A percentile compares a stretch with the other conserved stretches of the same genome.
These are phyloP conservation scores for Syrmaticus mikado DNA, from an alignment of 2,113 vertebrate genomes.

Conservation along the genomic window DNA sequence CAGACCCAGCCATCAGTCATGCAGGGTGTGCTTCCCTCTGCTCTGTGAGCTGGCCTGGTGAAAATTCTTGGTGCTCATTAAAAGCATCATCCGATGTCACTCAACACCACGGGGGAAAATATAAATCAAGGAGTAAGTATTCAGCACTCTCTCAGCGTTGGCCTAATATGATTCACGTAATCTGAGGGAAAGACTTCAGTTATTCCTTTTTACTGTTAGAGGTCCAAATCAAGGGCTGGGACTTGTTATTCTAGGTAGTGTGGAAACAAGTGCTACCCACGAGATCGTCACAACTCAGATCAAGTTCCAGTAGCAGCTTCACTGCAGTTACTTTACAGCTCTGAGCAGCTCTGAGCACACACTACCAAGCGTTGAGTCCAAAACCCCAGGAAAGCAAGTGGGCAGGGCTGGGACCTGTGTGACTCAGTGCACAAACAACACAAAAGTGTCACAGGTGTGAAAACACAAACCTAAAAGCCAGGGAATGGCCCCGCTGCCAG, in stretches of 20 bases:
- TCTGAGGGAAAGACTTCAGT: slow-evolving; percentile 45
- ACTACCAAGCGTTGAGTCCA: slow-evolving; percentile 18
- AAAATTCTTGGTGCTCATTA: slow-evolving; percentile 47
- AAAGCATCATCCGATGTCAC: slow-evolving; percentile 43
- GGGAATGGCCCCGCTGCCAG: not conserved
- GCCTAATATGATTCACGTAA: slow-evolving; percentile 13
- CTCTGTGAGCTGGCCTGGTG: slow-evolving; percentile 28
- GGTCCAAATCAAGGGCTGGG: slow-evolving; percentile 3
- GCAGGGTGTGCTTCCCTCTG: slow-evolving; percentile 18
- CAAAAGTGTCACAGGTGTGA: not conserved
- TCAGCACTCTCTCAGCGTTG: slow-evolving; percentile 63
- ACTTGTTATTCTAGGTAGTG: slow-evolving; percentile 39
- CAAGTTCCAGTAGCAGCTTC: slow-evolving; percentile 10
- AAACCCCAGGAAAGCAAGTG: not conserved
- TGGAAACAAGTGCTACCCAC: slow-evolving; percentile 27
- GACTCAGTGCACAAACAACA: slow-evolving; percentile 5
- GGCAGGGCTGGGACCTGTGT: not conserved
- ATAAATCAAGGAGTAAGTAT: slow-evolving; percentile 50
- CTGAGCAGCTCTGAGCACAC: not conserved
- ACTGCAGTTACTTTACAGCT: slow-evolving; percentile 24
- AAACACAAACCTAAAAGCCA: not conserved
- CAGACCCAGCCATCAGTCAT: slow-evolving; percentile 21
- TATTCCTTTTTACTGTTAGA: slow-evolving; percentile 33
- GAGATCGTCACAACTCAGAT: slow-evolving; percentile 41
- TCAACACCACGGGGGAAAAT: not conserved